Percentiles rank a stretch among this genome's conserved stretches.
Conservation (phyloP, 1,140 invertebrate genomes). For the Drosophila elegans region DNA sequence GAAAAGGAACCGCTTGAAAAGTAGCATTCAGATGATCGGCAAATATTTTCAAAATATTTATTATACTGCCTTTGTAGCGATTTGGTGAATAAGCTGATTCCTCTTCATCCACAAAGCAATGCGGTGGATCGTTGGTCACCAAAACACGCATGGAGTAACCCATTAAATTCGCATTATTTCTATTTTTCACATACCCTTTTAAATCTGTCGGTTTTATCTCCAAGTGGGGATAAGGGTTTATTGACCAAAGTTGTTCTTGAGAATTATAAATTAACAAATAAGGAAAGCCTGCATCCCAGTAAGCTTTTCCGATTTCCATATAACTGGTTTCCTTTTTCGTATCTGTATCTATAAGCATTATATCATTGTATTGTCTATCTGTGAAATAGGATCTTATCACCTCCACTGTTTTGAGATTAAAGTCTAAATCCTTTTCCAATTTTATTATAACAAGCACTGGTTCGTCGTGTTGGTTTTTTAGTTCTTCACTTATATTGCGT, state of each 20-base stretch:
- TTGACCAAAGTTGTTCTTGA: conserved; percentile 4
- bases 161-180: conserved; percentile 5
- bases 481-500: conserved; percentile 21
- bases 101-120: conserved; percentile 30
- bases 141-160: conserved; percentile 38
- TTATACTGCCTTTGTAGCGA: conserved; percentile 36
- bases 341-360: conserved; percentile 16
- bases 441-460: conserved; percentile 22
- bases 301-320: not conserved
- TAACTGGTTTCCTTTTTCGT: conserved; percentile 6
- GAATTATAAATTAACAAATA: conserved; percentile 2
- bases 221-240: not conserved
- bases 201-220: not conserved
- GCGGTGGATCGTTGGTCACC: conserved; percentile 46
- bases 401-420: conserved; percentile 1
- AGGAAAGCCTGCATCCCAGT: conserved; percentile 24
- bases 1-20: conserved; percentile 15
- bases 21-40: conserved; percentile 27
- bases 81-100: not conserved
- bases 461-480: conserved; percentile 18
- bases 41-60: conserved; percentile 31
- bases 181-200: not conserved
- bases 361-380: conserved; percentile 34
- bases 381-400: conserved; percentile 10
- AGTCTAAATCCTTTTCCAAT: conserved; percentile 6